Base-by-base conservation (phyloP, 2,797 vertebrate species). In the Lithobates pipiens region DNA sequence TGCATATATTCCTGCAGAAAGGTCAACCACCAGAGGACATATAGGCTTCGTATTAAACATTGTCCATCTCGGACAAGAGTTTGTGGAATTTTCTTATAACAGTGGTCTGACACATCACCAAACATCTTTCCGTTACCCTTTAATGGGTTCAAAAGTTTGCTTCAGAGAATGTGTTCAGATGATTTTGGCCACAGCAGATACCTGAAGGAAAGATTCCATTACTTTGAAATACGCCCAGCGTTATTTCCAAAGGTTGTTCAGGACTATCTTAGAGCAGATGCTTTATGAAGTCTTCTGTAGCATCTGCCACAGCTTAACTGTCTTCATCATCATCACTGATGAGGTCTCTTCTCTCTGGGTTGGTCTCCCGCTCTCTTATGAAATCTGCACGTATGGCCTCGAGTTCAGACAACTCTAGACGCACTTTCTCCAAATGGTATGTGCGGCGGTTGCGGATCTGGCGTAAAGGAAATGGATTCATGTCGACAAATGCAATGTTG, bases 241-340 rank as follows among this genome's bases (percentile, higher is more conserved):
- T 83, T 57, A 65, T 86, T 65, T 68, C 50, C 50, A 34, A 34
- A 82, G 39, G 44, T 13, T 42, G 5, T 32, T 61, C 13, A 67
- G 61, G 29, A 23, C 42, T 18, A 27, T 70, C 39, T 39, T 10
- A 10, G 39, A 10, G 39, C 3, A 57, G 18, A 57, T 57, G 21
- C 15, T 61, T 9, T 46, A 16, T 54, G n/a, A 27, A 83, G 23
- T 65, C 27, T 72, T 39, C 16, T 50, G 18, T 63, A 8, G 36
- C n/a, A 23, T 75, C 27, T n/a, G 10, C 34, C 10, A 29, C 8
- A 42, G 15, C 18, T n/a, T 83, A 96, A 88, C 92, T 94, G 65
- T 99, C 98, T 90, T 99, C 98, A 50, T 99, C 98, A 16, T 99
- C 98, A 0, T 99, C 98, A 1, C 97, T 99, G 90, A 97, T 96